Percentiles rank a stretch among this genome's conserved stretches.
Evolutionary conservation across 2,797 vertebrate species (phyloP).

Genomic region (Odontamblyopus lacepedii): DNA sequence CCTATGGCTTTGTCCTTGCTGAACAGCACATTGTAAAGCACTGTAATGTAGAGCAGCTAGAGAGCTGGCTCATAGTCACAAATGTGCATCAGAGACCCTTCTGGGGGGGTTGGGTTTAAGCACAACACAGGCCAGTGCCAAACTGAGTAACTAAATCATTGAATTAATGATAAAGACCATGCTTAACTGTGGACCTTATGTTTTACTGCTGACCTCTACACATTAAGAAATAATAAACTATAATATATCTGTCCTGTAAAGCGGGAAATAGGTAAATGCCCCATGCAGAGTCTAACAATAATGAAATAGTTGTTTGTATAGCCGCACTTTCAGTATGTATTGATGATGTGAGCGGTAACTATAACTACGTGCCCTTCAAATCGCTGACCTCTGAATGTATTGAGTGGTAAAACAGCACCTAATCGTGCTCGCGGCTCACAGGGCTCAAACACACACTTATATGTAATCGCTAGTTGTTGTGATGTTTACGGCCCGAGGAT

Average conservation of each 20-base stretch:
- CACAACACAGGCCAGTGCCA: neutral
- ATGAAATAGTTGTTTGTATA: neutral
- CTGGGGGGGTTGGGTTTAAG: neutral
- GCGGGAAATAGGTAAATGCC: neutral
- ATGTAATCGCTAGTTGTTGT: conserved; percentile 1
- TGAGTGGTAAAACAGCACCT: conserved; percentile 9
- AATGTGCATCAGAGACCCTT: conserved; percentile 32
- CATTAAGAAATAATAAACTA: neutral
- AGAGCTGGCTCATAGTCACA: conserved; percentile 31
- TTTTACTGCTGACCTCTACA: neutral
- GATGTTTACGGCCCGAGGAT: conserved; percentile 51
- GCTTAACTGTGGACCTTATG: neutral
- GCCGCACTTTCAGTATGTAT: neutral
- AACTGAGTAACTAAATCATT: neutral
- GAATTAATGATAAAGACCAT: neutral
- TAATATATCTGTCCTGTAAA: neutral
- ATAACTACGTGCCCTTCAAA: conserved; percentile 2
- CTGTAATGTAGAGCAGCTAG: conserved; percentile 31
- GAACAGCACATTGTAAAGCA: conserved; percentile 47
- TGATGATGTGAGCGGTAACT: neutral
- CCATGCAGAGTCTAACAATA: neutral
- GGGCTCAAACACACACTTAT: conserved; percentile 19
- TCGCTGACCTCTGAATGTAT: conserved; percentile 10
- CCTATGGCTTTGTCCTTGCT: conserved; percentile 45
- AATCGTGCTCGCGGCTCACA: conserved; percentile 17